Conservation (phyloP, 2,113 vertebrate genomes). For the Microcebus tavaratra region DNA sequence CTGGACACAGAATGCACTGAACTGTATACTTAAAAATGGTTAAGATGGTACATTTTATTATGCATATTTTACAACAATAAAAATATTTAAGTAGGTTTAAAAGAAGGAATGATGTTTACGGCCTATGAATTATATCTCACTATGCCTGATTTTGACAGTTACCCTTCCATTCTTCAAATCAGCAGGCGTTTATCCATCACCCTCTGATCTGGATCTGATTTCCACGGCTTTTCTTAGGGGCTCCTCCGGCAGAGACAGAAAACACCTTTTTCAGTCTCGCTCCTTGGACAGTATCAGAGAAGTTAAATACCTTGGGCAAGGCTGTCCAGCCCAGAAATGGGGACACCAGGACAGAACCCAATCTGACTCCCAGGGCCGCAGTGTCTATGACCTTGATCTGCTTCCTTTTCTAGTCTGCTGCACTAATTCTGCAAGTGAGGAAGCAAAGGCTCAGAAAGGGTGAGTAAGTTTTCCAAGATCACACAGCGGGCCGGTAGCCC, state of each 20-base stretch:
- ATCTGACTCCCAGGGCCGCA: not conserved
- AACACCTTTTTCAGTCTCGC: too few species aligned
- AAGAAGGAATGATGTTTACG: not conserved
- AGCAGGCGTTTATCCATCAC: not conserved
- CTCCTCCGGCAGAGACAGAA: not conserved
- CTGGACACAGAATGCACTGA: not conserved
- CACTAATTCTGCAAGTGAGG: not conserved
- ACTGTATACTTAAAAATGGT: not conserved
- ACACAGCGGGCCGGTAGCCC: not conserved
- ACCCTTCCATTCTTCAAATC: not conserved
- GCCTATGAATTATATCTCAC: not conserved
- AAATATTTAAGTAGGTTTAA: not conserved
- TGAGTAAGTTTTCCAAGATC: not conserved
- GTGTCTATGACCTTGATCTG: not conserved
- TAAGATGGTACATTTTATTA: not conserved
- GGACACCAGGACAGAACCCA: accelerated
- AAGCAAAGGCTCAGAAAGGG: not conserved
- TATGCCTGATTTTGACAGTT: not conserved
- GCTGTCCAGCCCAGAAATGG: not conserved
- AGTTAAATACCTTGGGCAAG: not conserved
- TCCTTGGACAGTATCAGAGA: not conserved
- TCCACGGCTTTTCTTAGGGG: not conserved
- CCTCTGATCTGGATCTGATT: not conserved
- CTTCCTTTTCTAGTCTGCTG: not conserved
- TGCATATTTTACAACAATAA: not conserved